A percentile compares a stretch with the other conserved stretches of the same genome.
Conservation (phyloP, 2,797 vertebrate species). For the Cynodonichthys magdalenae region DNA sequence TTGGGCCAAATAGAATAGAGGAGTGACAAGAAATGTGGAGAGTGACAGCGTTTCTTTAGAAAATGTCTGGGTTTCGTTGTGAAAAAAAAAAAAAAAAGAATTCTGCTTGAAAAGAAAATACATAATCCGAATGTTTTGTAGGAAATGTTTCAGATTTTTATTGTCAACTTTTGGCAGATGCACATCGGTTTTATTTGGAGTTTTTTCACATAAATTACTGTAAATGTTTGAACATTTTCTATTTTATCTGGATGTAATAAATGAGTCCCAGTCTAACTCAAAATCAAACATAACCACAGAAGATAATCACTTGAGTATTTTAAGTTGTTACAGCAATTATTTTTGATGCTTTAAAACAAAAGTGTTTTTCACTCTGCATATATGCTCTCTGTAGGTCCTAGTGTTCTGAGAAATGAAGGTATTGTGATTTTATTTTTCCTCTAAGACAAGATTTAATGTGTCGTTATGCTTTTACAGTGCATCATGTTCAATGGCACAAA, state of each 20-base stretch:
- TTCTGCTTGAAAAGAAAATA: background rate
- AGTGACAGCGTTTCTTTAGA: slow-evolving; percentile 21
- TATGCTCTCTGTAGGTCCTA: background rate
- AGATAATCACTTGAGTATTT: background rate
- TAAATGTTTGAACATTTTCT: no score
- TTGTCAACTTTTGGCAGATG: background rate
- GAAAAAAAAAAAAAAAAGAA: background rate
- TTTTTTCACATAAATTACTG: background rate
- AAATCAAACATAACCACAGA: background rate
- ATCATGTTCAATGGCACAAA: slow-evolving; percentile 51
- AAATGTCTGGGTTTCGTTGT: slow-evolving; percentile 13
- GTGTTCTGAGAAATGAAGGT: background rate
- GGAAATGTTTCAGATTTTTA: background rate
- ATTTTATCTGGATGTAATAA: background rate
- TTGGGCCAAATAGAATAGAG: slow-evolving; percentile 29
- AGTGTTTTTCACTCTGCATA: background rate
- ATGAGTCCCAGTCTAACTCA: background rate
- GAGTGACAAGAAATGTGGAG: slow-evolving; percentile 25
- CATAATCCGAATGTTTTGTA: background rate
- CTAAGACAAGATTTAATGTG: slow-evolving; percentile 43
- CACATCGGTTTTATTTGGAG: background rate
- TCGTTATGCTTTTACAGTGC: slow-evolving; percentile 52
- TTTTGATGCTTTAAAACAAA: background rate
- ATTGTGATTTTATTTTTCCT: slow-evolving; percentile 3
- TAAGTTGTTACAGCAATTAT: background rate